These are phyloP conservation scores for Cranoglanis bouderius DNA, from an alignment of 2,113 vertebrate genomes.

Conservation along the genomic window DNA sequence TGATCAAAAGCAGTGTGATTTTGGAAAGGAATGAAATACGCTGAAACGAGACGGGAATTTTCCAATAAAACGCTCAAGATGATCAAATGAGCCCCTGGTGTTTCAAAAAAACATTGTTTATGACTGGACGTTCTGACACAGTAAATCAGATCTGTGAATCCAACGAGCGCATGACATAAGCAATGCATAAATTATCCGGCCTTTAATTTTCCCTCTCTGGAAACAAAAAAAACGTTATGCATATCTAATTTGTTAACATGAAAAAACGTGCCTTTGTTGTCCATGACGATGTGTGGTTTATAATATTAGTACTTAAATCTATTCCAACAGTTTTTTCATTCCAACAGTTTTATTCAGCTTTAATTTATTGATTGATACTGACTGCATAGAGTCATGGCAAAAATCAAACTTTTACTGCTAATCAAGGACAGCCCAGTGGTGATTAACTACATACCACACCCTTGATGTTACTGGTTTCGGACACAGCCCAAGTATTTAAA, in stretches of 20 bases:
- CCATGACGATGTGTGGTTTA: neutral
- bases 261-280: neutral
- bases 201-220: neutral
- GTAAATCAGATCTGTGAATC: constrained; percentile 25
- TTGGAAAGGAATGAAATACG: constrained; percentile 52
- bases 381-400: neutral
- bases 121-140: neutral
- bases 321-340: neutral
- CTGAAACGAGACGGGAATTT: constrained; percentile 23
- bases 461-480: neutral
- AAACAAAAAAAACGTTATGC: neutral
- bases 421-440: neutral
- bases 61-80: constrained; percentile 38
- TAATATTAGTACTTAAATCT: too few relatives aligned
- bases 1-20: constrained; percentile 48
- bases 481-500: neutral
- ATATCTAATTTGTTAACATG: neutral
- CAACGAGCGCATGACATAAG: neutral
- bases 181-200: neutral
- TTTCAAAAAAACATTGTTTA: constrained; percentile 41
- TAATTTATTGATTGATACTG: neutral
- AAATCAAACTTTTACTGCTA: neutral
- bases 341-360: neutral
- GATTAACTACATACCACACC: neutral
- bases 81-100: constrained; percentile 28